Evolutionary conservation across 2,113 vertebrate genomes (phyloP).

Genomic region (Kryptolebias marmoratus): DNA sequence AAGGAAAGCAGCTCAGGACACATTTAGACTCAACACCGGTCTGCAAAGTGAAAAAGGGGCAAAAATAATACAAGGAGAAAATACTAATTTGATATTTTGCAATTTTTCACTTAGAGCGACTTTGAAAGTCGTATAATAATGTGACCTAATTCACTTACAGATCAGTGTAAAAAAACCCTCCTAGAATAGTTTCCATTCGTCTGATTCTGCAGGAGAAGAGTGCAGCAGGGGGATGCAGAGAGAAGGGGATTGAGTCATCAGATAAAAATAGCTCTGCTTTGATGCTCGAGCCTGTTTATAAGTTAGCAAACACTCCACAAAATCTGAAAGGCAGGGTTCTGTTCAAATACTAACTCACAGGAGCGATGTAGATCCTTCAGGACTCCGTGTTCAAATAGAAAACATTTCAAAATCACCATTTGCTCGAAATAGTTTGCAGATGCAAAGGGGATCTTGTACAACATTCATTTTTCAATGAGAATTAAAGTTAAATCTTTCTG

Average conservation of each 20-base stretch:
- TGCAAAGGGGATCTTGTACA: too few species aligned
- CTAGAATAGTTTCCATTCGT: background rate
- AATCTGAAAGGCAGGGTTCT: background rate
- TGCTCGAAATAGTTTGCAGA: too few species aligned
- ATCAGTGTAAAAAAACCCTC: too few species aligned
- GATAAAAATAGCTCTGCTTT: constrained; percentile 31
- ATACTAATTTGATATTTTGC: background rate
- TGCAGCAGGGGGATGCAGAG: background rate
- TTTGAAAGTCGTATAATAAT: background rate
- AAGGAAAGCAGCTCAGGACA: too few species aligned
- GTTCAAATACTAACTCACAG: constrained; percentile 30
- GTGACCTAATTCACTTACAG: too few species aligned
- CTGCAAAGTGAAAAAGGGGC: too few species aligned
- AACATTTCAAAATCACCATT: too few species aligned
- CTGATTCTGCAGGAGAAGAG: background rate
- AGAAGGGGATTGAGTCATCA: background rate
- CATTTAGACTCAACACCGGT: too few species aligned
- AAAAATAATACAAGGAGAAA: background rate
- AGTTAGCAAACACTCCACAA: background rate
- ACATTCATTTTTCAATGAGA: too few species aligned
- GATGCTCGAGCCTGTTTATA: constrained; percentile 26
- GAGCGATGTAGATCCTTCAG: too few species aligned
- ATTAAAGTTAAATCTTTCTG: too few species aligned
- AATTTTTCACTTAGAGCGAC: background rate
- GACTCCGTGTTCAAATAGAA: too few species aligned